phyloP scores from a whole-genome alignment of 2,888 invertebrate species.

The Argyra leucocephala region DNA sequence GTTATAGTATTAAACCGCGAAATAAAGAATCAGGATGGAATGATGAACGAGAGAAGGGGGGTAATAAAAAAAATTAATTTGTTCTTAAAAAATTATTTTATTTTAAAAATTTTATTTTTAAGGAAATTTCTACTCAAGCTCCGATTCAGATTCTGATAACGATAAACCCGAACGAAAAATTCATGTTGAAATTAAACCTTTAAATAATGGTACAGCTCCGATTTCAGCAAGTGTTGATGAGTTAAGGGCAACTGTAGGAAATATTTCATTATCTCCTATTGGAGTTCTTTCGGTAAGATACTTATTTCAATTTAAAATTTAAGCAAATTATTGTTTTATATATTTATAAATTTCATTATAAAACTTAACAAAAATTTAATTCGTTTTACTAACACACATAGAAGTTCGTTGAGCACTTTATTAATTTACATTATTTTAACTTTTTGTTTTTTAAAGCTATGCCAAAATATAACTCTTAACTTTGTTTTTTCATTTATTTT shows the following conservation, averaged over 20 bases:
- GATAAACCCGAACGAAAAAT: conserved; percentile 82
- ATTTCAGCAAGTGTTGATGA: conserved; percentile 95
- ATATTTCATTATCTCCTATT: conserved; percentile 72
- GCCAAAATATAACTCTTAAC: too few species aligned
- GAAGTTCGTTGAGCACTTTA: too few species aligned
- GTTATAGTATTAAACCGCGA: conserved; percentile 74
- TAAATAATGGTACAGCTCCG: conserved; percentile 79
- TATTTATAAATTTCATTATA: too few species aligned
- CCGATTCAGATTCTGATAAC: conserved; percentile 78
- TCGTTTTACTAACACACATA: too few species aligned
- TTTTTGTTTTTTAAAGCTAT: too few species aligned
- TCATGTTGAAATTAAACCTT: conserved; percentile 89
- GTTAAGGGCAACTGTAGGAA: conserved; percentile 82
- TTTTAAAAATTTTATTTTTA: conserved; percentile 47
- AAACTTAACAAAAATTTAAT: too few species aligned
- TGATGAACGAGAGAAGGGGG: conserved; percentile 48
- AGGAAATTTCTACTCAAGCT: conserved; percentile 79
- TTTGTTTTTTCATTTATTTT: too few species aligned
- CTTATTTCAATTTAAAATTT: too few species aligned
- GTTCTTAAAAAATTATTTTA: not conserved
- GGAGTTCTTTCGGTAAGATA: conserved; percentile 53
- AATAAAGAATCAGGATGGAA: conserved; percentile 57
- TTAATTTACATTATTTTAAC: too few species aligned
- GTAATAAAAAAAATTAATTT: conserved; percentile 13
- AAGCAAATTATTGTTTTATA: too few species aligned